Percentiles rank a stretch among this genome's conserved stretches.
Conservation (phyloP, 2,113 vertebrate genomes). For the Perca fluviatilis region DNA sequence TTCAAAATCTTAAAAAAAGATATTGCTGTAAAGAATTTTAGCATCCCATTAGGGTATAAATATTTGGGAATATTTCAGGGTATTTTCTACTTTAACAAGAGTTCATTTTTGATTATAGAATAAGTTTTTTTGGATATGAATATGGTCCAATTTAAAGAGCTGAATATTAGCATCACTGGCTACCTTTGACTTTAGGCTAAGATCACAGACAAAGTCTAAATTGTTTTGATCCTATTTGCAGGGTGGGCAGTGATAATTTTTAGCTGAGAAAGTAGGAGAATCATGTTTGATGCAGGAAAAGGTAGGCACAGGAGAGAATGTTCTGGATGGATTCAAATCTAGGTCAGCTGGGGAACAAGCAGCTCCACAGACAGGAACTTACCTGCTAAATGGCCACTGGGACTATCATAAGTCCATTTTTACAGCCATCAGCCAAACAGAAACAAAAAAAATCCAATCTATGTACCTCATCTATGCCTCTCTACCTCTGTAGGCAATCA, state of each 20-base stretch:
- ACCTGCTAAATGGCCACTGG: background rate
- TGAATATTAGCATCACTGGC: background rate
- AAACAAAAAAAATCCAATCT: background rate
- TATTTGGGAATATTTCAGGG: too few species aligned
- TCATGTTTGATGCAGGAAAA: background rate
- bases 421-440: conserved; percentile 13
- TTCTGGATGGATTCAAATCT: conserved; percentile 41
- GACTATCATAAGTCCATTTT: background rate
- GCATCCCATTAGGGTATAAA: too few species aligned
- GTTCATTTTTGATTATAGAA: background rate
- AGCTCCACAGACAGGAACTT: background rate
- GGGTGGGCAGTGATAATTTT: background rate
- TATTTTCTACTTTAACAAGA: background rate
- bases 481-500: background rate
- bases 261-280: background rate
- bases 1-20: too few species aligned
- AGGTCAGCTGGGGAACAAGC: conserved; percentile 33
- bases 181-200: background rate
- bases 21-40: too few species aligned
- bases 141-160: background rate
- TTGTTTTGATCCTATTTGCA: background rate
- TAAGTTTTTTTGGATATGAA: background rate
- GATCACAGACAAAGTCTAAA: background rate
- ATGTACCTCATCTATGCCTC: background rate
- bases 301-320: conserved; percentile 26